Evolutionary conservation across 2,888 invertebrate genomes (phyloP), one percentile per base, ranked within the genome.

Genomic region (Lasioglossum morio): DNA sequence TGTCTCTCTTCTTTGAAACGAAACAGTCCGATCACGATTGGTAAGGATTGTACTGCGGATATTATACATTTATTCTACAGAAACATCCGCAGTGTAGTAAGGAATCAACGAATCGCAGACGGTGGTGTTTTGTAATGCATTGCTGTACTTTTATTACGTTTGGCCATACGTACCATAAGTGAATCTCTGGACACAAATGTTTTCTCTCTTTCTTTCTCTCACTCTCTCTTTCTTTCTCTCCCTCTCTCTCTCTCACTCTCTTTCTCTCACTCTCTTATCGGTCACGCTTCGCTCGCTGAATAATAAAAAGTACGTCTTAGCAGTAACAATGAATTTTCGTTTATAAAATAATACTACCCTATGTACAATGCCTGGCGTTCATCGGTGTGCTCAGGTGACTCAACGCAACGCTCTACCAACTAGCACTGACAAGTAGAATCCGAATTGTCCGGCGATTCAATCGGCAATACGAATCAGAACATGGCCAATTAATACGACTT

Each of bases 331-430:
- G 81, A 87, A 90, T 87, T 79, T 76, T 82, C 75, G 81, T 89
- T 90, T 88, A 92, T 90, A 92, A 92, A 92, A 92, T 92, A 92
- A 92, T 87, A 85, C 89, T 92, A 88, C 85, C 88, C 88, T 92
- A 90, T 92, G 57, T 91, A 91, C 90, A 92, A 69, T 85, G 86
- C 88, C 90, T 90, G 91, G 86, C 88, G 86, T 89, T 78, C 79
- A 85, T 85, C 84, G 57, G n/a, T 89, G 77, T 83, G 73, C 79
- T 69, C 82, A 85, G 86, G 79, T 85, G 82, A 86, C 76, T 83
- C 75, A 85, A 83, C 81, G 78, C 63, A 88, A 88, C 79, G 40
- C 76, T 76, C 81, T 84, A 84, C 40, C 30, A 83, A 81, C 78
- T 79, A 85, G 79, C 77, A 72, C 63, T 77, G 82, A 79, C 86